Conservation (phyloP, 2,888 invertebrate species). For the Brachyptera putata region DNA sequence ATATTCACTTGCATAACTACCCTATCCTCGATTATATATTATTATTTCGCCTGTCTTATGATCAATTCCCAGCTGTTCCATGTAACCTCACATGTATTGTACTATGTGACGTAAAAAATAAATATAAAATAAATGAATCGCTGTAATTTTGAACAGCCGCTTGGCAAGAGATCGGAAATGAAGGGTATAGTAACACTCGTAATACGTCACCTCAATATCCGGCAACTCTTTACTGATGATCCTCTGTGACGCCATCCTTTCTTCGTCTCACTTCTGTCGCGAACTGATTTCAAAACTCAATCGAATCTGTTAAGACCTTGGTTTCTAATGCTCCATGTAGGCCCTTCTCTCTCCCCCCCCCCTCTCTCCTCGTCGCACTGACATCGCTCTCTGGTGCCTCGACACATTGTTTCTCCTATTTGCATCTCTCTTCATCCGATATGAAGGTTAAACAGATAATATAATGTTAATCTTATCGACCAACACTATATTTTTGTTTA, state of each 20-base stretch:
- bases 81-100: no score
- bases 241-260: slow-evolving; percentile 45
- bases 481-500: background rate
- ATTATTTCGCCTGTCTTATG: no score
- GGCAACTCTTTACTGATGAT: slow-evolving; percentile 67
- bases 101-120: no score
- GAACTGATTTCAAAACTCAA: background rate
- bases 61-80: no score
- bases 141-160: no score
- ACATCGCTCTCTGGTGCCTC: no score
- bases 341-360: background rate
- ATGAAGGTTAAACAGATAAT: background rate
- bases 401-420: background rate
- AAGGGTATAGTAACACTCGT: no score
- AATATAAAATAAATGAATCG: no score
- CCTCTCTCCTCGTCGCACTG: background rate
- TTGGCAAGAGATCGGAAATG: no score
- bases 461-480: background rate
- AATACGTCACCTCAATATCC: slow-evolving; percentile 79
- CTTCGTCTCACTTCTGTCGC: background rate
- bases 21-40: no score
- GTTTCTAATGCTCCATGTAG: background rate
- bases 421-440: background rate
- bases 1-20: no score
- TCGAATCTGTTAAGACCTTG: background rate